Evolutionary conservation across 1,140 invertebrate species (phyloP).

Genomic region (Chironomus tepperi): DNA sequence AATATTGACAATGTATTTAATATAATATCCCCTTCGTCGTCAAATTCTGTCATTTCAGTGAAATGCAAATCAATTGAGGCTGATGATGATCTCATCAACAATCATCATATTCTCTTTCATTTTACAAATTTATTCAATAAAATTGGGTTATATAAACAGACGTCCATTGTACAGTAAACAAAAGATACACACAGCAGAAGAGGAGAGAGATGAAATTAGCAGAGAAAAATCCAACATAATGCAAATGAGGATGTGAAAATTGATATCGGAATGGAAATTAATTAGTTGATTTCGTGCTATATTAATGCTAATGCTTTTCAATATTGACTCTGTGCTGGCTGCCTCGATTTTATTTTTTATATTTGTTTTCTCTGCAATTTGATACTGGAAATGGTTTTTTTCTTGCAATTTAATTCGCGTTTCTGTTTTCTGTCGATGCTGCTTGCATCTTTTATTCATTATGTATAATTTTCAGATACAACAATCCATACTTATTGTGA

Average conservation of each 20-base stretch:
- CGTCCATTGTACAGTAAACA: no score
- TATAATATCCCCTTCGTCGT: not conserved
- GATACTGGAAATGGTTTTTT: not conserved
- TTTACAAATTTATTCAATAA: not conserved
- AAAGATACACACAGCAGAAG: not conserved
- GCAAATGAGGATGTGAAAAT: not conserved
- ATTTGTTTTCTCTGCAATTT: slow-evolving; percentile 11
- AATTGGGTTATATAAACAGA: slow-evolving; percentile 22
- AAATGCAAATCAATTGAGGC: not conserved
- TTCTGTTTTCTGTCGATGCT: no score
- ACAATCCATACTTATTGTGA: no score
- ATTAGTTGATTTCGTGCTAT: slow-evolving; percentile 20
- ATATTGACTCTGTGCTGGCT: not conserved
- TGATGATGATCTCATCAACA: not conserved
- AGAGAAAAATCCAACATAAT: not conserved
- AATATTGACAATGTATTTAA: not conserved
- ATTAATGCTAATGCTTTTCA: not conserved
- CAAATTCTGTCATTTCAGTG: not conserved
- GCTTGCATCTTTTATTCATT: no score
- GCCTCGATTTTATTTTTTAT: not conserved
- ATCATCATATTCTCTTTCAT: not conserved
- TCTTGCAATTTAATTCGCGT: no score
- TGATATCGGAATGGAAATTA: slow-evolving; percentile 18
- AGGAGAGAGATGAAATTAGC: not conserved
- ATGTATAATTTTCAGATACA: no score